Evolutionary conservation across 1,140 invertebrate species (phyloP), one percentile per base, ranked within the genome.

Genomic region (Bombus consobrinus): DNA sequence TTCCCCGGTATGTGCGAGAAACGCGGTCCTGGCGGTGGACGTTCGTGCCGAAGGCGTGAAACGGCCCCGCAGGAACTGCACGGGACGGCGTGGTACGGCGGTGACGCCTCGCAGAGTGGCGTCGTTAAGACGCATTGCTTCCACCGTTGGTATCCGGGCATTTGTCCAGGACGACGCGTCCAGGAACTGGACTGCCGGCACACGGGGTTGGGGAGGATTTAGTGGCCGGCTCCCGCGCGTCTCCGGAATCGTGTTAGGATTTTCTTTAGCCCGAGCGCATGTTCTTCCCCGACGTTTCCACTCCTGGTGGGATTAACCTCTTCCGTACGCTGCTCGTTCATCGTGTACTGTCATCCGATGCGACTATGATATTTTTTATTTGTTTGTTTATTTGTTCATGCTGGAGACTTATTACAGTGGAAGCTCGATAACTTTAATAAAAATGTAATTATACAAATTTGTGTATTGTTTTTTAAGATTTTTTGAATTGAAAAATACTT

Each of bases 81-180:
- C 84, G 74, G 12, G 59, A 62, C 28, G 28, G 4, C 28, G 59
- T 10, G 59, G 74, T 71, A 85, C 39, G 76, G 79, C 41, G 74
- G 88, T 81, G 62, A 77, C 85, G 81, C 81, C 77, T 77, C 69
- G 68, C 69, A 53, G 80, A 72, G 64, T 77, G 85, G 79, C 89
- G 86, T 37, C 66, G 88, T 88, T 89, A 94, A 95, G 94, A 95
- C 92, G 93, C 92, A 95, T 94, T 93, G 93, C 94, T 95, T 95
- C 94, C 94, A 95, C 92, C 85, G 76, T 92, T 90, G 91, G 94
- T 94, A 95, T 95, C 94, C 94, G 94, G 94, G 89, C 94, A 95
- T 95, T 95, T 95, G 94, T 95, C 94, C 93, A 82, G 84, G 81
- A 88, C 93, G 94, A 94, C 94, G 92, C 90, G 90, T 92, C 91